Evolutionary conservation across 2,797 vertebrate genomes (phyloP), one percentile per base, ranked within the genome.

Genomic region (Xenentodon cancila): DNA sequence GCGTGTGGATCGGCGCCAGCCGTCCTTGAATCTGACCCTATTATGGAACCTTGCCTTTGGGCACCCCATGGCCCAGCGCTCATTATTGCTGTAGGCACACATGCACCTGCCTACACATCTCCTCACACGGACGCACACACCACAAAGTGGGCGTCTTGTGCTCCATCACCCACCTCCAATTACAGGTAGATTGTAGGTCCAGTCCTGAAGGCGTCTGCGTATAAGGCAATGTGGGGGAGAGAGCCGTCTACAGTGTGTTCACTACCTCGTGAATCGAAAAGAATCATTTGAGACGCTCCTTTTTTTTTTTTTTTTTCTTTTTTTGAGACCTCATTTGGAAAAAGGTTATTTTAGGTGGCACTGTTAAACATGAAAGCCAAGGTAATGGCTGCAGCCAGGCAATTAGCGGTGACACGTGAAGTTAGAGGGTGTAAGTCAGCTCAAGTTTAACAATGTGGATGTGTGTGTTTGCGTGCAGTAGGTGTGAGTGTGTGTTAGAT

Each of bases 21-120:
- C 11, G 84, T 85, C 86, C 82, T 88, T 88, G 79, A 85, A 60
- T 68, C 61, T 84, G 83, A 87, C 81, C 84, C 87, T 62, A 68
- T 71, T 77, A 63, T 59, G 71, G 73, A 81, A 85, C 81, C 82
- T 88, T 83, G 86, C 86, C 84, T 85, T 75, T 72, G 84, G 84
- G 84, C 66, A 72, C 80, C 84, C 82, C 74, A 68, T 68, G 46
- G 79, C 82, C 79, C 89, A 74, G 51, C 40, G 78, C 81, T 87
- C 84, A 85, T 89, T 86, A 86, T 61, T 45, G 77, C 79, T 70
- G 62, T 42, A 77, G 74, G 62, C 76, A 2, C 54, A 30, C 57
- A 63, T 40, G 52, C 59, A 63, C 25, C 18, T 55, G 58, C 57
- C 56, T 46, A 59, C 45, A 61, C 50, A 64, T 48, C 20, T 43